Evolutionary conservation across 2,797 vertebrate species (phyloP).

Genomic region (Pogoniulus pusillus): DNA sequence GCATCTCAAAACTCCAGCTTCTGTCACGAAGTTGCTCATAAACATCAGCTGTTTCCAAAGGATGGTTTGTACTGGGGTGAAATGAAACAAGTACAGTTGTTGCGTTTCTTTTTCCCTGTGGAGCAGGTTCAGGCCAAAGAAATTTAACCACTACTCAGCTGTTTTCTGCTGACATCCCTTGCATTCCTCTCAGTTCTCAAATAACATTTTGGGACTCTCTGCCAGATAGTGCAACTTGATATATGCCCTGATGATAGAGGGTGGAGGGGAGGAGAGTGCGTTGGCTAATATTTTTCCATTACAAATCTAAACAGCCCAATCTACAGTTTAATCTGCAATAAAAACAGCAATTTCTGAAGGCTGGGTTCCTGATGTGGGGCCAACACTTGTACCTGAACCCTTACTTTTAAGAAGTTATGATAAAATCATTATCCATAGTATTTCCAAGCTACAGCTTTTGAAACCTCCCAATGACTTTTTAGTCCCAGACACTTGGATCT

Average conservation of each 20-base stretch:
- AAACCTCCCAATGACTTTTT: neutral
- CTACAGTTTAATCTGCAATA: conserved; percentile 50
- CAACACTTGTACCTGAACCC: conserved; percentile 22
- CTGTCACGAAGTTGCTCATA: neutral
- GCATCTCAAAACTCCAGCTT: conserved; percentile 10
- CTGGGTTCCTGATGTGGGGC: conserved; percentile 2
- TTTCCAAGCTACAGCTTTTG: conserved; percentile 2
- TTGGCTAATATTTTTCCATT: conserved; percentile 76
- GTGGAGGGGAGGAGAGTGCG: conserved; percentile 54
- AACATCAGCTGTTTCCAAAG: conserved; percentile 16
- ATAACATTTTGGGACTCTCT: conserved; percentile 58
- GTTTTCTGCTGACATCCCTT: conserved; percentile 70
- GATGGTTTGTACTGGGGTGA: conserved; percentile 45
- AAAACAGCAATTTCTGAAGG: conserved; percentile 29
- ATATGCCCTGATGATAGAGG: conserved; percentile 69
- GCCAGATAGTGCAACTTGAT: conserved; percentile 69
- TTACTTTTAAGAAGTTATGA: neutral
- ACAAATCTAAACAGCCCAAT: conserved; percentile 58
- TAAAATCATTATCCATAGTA: neutral
- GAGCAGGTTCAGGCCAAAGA: conserved; percentile 34
- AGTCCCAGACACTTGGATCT: neutral
- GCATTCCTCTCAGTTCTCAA: conserved; percentile 70
- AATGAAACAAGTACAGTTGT: conserved; percentile 30
- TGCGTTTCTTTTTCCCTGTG: conserved; percentile 14
- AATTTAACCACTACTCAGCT: conserved; percentile 68